These are phyloP conservation scores for Grammomys dolichurus DNA, from an alignment of 2,113 vertebrate genomes.

Conservation along the genomic window DNA sequence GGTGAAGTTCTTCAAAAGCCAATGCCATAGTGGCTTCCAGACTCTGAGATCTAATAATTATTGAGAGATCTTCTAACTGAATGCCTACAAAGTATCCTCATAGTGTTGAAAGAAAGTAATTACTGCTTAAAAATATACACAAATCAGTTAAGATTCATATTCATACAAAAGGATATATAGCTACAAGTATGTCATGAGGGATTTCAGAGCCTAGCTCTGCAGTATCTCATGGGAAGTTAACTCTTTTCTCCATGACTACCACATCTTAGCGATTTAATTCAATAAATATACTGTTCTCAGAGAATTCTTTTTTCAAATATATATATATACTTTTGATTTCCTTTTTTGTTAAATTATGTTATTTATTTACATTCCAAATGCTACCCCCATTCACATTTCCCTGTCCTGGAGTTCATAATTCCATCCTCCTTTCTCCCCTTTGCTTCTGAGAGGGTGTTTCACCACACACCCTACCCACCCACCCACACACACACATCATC, in stretches of 20 bases:
- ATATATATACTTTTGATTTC: background rate
- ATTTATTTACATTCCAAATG: no score
- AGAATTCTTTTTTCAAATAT: background rate
- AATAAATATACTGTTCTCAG: no score
- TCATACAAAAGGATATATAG: background rate
- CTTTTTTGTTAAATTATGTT: no score
- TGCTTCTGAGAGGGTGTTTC: no score
- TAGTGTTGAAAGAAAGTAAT: background rate
- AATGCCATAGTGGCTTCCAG: background rate
- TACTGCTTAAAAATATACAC: fast-evolving
- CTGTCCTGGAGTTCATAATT: no score
- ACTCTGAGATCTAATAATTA: background rate
- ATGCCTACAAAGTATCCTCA: background rate
- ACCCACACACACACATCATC: no score
- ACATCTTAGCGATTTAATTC: background rate
- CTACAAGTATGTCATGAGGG: background rate
- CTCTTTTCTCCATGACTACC: background rate
- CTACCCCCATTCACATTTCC: no score
- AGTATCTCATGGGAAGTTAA: background rate
- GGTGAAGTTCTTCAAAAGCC: background rate
- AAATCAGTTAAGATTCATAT: background rate
- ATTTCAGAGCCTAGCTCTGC: background rate
- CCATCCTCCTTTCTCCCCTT: no score
- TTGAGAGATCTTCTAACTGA: background rate
- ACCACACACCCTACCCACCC: no score